A percentile compares a stretch with the other conserved stretches of the same genome.
These are phyloP conservation scores for Anguilla anguilla DNA, from an alignment of 2,797 vertebrate species.

Conservation along the genomic window DNA sequence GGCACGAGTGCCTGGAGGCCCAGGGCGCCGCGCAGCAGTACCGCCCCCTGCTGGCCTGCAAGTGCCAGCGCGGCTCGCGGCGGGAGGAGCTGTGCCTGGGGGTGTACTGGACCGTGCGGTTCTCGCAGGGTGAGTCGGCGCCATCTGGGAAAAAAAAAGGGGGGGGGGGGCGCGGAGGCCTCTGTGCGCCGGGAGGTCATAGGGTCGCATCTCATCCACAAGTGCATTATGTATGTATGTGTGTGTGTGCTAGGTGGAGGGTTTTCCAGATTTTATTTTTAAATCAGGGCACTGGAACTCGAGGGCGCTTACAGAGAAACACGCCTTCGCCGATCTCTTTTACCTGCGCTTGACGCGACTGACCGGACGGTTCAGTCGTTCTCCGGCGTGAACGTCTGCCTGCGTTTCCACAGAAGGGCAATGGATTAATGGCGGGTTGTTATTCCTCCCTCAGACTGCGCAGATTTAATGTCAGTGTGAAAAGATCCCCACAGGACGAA, in stretches of 20 bases:
- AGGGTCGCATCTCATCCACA: background rate
- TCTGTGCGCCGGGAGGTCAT: background rate
- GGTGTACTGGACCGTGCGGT: conserved; percentile 86
- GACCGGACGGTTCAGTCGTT: background rate
- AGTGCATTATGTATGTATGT: background rate
- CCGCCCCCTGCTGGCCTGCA: conserved; percentile 79
- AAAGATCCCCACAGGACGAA: background rate
- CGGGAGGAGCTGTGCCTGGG: conserved; percentile 84
- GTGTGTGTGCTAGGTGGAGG: background rate
- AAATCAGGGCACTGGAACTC: background rate
- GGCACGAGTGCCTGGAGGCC: conserved; percentile 77
- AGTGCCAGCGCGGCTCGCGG: conserved; percentile 82
- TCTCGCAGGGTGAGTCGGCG: conserved; percentile 80
- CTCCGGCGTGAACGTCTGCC: no score
- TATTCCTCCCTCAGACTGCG: background rate
- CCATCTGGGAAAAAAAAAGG: background rate
- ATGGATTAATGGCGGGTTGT: background rate
- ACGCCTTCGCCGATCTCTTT: background rate
- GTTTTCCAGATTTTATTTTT: background rate
- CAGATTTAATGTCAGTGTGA: background rate
- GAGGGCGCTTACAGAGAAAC: background rate
- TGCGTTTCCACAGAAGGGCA: background rate
- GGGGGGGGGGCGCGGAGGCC: no score
- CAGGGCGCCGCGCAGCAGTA: conserved; percentile 74
- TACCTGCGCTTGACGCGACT: background rate